Base-by-base conservation (phyloP, 2,888 invertebrate species). In the Bombylius major region DNA sequence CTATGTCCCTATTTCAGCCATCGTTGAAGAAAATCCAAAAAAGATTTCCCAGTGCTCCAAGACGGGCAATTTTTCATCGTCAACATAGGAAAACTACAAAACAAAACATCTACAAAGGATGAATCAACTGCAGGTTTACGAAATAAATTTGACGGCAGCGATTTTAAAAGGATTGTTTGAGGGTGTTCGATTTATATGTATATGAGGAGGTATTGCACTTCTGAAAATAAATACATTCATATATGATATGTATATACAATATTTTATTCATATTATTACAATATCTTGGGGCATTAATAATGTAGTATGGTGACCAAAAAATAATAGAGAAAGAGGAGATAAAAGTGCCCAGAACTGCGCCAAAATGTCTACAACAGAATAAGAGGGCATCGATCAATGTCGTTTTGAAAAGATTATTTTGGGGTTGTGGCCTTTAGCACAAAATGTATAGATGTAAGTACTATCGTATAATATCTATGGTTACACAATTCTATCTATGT, bases 381-480 rank as follows among this genome's bases (percentile, higher is more conserved):
- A 60, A 60, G 56, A 58, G 55, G 56, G 56, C 60, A 60, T 60
- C 58, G 60, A 60, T 60, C 60, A 60, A 60, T 58, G 60, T 60
- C 60, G 58, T 53, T 56, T 56, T 51, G 50, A 53, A 60, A 55
- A 58, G 58, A 58, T 60, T 58, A 58, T 56, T 58, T 47, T 56
- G 56, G 56, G 60, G 58, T 56, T 58, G 58, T 58, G 60, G 58
- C 60, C 54, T 57, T 55, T 57, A 50, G 36, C 55, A 51, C 47
- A 50, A 53, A 57, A 56, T 56, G 54, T 34, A 55, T 36, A 9
- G 9, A 42, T 42, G 9, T 42, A 11, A 9, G 9, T 55, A 57
- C n/a, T n/a, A n/a, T n/a, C n/a, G 2, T 23, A 23, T 23, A 23
- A 23, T 23, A 23, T 2, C 23, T 23, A n/a, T n/a, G 23, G 23